A percentile compares a stretch with the other conserved stretches of the same genome.
phyloP scores from a whole-genome alignment of 1,140 invertebrate species.

The Leucophenga varia region DNA sequence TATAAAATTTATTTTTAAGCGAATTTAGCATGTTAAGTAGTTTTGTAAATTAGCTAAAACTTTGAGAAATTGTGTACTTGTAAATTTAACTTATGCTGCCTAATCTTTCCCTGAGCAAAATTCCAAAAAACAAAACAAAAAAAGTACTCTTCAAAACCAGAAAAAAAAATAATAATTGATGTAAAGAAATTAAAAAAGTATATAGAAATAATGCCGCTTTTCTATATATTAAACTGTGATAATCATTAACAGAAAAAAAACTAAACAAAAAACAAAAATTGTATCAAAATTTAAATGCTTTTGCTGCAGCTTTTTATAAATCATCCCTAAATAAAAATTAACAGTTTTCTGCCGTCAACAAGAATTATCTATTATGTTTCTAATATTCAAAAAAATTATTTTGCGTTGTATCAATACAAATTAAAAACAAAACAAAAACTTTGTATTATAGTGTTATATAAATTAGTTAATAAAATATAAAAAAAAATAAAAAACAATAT shows the following conservation, averaged over 20 bases:
- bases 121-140: too few species aligned
- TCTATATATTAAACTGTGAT: conserved; percentile 53
- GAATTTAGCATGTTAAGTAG: too few species aligned
- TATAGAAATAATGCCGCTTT: conserved; percentile 29
- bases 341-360: conserved; percentile 9
- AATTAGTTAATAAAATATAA: conserved; percentile 42
- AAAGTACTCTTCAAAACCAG: too few species aligned
- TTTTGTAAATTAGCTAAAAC: too few species aligned
- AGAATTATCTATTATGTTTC: background rate
- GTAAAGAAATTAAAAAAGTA: conserved; percentile 21
- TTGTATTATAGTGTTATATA: conserved; percentile 53
- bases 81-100: too few species aligned
- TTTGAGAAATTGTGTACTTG: too few species aligned
- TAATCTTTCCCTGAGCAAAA: background rate
- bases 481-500: conserved; percentile 17
- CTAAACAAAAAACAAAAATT: too few species aligned
- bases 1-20: too few species aligned
- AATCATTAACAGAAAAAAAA: conserved; percentile 39
- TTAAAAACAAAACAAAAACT: conserved; percentile 25
- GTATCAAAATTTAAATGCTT: conserved; percentile 3
- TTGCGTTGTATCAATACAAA: conserved; percentile 36
- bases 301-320: conserved; percentile 14
- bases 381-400: conserved; percentile 33
- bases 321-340: conserved; percentile 15
- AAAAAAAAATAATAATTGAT: conserved; percentile 20